Evolutionary conservation across 2,113 vertebrate genomes (phyloP).

Genomic region (Xerus inauris): DNA sequence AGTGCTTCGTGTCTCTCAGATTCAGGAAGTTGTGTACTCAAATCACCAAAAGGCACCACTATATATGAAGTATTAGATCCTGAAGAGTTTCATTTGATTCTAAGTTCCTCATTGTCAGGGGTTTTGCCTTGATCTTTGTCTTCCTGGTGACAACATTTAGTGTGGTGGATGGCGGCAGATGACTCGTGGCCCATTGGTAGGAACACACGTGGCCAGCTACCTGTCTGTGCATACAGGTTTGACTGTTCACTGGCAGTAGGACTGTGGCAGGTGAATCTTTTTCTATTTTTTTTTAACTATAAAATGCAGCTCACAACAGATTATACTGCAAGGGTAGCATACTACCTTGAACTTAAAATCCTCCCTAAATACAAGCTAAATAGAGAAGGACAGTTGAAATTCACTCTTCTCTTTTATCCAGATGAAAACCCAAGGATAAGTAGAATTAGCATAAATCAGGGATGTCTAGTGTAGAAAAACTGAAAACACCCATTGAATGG

Average conservation of each 20-base stretch:
- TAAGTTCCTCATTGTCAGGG: not conserved
- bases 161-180: not conserved
- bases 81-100: not conserved
- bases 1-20: not conserved
- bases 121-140: not conserved
- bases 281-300: not conserved
- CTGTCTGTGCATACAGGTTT: not conserved
- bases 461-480: not conserved
- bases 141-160: not conserved
- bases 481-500: not conserved
- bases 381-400: not conserved
- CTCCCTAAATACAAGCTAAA: not conserved
- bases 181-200: fast-evolving
- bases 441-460: not conserved
- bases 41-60: not conserved
- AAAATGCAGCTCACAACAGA: not conserved
- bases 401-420: not conserved
- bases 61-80: not conserved
- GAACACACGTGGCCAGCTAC: fast-evolving
- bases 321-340: not conserved
- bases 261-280: not conserved
- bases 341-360: not conserved
- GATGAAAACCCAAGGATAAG: not conserved
- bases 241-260: not conserved
- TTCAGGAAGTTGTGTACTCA: not conserved